Conservation (phyloP, 1,140 invertebrate species). For the Drosophila willistoni region DNA sequence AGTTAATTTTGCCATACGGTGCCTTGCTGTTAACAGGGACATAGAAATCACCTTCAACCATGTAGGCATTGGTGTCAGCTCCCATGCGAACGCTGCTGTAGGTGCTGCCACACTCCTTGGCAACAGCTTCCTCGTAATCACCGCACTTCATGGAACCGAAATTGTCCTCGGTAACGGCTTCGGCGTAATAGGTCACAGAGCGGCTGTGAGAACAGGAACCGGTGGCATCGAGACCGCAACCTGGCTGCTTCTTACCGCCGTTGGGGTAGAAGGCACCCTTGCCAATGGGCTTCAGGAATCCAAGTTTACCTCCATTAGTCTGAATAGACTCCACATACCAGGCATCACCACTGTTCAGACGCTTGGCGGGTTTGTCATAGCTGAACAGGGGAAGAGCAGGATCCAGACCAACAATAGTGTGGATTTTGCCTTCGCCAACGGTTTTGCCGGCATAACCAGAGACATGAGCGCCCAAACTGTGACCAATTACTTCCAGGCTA, state of each 20-base stretch:
- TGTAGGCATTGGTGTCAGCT: constrained; percentile 71
- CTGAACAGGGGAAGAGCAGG: constrained; percentile 83
- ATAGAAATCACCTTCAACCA: constrained; percentile 77
- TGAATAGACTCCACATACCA: constrained; percentile 84
- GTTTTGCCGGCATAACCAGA: constrained; percentile 84
- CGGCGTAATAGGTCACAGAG: constrained; percentile 85
- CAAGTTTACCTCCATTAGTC: constrained; percentile 84
- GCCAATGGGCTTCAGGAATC: constrained; percentile 83
- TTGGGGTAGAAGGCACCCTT: constrained; percentile 84
- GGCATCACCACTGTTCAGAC: constrained; percentile 82
- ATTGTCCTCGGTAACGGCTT: constrained; percentile 71
- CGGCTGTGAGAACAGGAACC: constrained; percentile 83
- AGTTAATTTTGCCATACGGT: constrained; percentile 82
- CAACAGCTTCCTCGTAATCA: constrained; percentile 57
- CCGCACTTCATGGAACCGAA: constrained; percentile 61
- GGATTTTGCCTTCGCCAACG: constrained; percentile 49
- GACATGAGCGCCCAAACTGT: constrained; percentile 84
- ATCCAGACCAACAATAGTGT: constrained; percentile 83
- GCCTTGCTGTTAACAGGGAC: constrained; percentile 66
- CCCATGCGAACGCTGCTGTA: constrained; percentile 80
- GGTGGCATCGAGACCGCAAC: constrained; percentile 83
- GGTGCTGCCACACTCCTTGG: constrained; percentile 55
- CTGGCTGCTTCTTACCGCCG: constrained; percentile 84
- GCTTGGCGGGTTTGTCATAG: constrained; percentile 59
- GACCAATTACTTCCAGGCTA: constrained; percentile 60